Percentiles rank a stretch among this genome's conserved stretches.
phyloP scores from a whole-genome alignment of 2,888 invertebrate species.

The Drepanosiphum platanoidis region DNA sequence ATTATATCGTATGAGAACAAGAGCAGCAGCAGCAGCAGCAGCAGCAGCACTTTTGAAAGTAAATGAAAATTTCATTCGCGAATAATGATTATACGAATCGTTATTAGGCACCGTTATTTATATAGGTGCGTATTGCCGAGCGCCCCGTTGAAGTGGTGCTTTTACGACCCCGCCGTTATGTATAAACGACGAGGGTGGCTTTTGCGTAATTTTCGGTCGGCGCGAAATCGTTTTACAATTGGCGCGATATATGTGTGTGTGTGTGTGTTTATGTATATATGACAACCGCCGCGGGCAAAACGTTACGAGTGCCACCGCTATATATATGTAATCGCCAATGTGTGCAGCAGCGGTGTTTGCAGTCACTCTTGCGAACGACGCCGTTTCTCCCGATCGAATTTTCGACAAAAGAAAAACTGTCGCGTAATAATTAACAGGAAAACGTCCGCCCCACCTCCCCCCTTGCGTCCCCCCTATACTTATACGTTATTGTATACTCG shows the following conservation, averaged over 20 bases:
- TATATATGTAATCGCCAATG: neutral
- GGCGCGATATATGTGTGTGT: too few species aligned
- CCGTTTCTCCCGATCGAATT: neutral
- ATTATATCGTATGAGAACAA: too few species aligned
- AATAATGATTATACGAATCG: constrained; percentile 8
- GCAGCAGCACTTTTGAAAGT: constrained; percentile 2
- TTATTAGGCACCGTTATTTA: constrained; percentile 7
- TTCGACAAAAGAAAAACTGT: neutral
- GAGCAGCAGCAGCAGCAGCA: too few species aligned
- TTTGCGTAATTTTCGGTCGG: constrained; percentile 9
- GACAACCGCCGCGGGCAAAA: neutral
- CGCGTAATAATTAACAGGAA: constrained; percentile 1
- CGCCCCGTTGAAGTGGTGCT: neutral
- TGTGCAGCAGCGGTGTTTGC: neutral
- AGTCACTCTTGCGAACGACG: constrained; percentile 10
- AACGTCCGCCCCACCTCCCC: too few species aligned
- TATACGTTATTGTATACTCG: too few species aligned
- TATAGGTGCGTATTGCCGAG: neutral
- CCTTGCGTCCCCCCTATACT: too few species aligned
- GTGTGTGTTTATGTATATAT: too few species aligned
- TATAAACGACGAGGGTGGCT: neutral
- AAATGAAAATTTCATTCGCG: constrained; percentile 34
- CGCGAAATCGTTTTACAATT: constrained; percentile 31
- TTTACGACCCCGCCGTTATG: neutral
- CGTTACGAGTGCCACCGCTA: neutral